phyloP scores from a whole-genome alignment of 2,113 vertebrate species.

The Barbus barbus region DNA sequence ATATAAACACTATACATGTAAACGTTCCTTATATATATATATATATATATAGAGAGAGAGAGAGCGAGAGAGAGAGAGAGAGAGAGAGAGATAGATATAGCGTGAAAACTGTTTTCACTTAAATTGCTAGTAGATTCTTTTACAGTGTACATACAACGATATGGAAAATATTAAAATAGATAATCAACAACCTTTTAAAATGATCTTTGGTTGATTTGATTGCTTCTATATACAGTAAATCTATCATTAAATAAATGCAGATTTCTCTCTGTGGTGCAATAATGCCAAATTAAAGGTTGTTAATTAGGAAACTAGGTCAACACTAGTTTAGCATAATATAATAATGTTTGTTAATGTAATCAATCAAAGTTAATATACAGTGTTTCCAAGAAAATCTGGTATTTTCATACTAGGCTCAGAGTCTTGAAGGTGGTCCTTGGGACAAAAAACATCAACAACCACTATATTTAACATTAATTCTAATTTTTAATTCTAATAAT shows the following conservation, averaged over 20 bases:
- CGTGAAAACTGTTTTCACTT: too few relatives aligned
- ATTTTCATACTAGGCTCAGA: neutral
- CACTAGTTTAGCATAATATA: neutral
- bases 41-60: too few relatives aligned
- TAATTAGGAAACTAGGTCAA: neutral
- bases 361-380: neutral
- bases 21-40: too few relatives aligned
- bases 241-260: neutral
- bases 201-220: neutral
- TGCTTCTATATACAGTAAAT: neutral
- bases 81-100: too few relatives aligned
- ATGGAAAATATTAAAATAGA: neutral
- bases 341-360: conserved; percentile 2
- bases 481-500: too few relatives aligned
- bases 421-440: neutral
- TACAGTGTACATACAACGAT: too few relatives aligned
- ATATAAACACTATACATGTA: too few relatives aligned
- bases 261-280: neutral
- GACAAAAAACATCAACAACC: neutral
- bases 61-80: too few relatives aligned
- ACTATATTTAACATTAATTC: neutral
- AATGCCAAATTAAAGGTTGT: neutral
- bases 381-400: neutral
- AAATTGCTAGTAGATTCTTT: too few relatives aligned
- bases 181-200: neutral